A percentile compares a stretch with the other conserved stretches of the same genome.
These are phyloP conservation scores for Prochilodus magdalenae DNA, from an alignment of 2,113 vertebrate species.

Conservation along the genomic window DNA sequence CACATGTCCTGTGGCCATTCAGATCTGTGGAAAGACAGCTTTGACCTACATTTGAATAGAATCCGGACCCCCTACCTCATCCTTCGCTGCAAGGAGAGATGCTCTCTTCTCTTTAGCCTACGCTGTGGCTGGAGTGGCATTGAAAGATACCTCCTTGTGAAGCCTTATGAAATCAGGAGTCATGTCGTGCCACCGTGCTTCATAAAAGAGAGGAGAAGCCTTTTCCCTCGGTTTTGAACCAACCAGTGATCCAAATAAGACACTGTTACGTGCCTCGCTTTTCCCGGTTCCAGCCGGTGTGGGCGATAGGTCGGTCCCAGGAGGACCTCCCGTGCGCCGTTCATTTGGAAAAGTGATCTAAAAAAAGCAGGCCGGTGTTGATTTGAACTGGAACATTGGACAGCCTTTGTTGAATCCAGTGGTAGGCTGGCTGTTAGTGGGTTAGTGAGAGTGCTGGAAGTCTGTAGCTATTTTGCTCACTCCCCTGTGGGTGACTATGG, in stretches of 20 bases:
- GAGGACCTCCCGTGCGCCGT: slow-evolving; percentile 28
- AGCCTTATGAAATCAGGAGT: slow-evolving; percentile 38
- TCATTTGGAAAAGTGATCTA: slow-evolving; percentile 50
- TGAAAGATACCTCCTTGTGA: slow-evolving; percentile 39
- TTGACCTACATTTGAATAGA: neutral
- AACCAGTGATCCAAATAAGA: slow-evolving; percentile 40
- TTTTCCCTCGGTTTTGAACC: neutral
- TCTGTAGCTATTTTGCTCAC: neutral
- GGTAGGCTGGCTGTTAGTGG: slow-evolving; percentile 1
- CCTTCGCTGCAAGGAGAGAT: neutral
- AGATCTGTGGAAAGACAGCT: neutral
- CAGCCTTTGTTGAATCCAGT: neutral
- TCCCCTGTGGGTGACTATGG: slow-evolving; percentile 21
- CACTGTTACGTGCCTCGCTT: slow-evolving; percentile 44
- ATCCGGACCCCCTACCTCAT: neutral
- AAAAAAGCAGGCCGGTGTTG: slow-evolving; percentile 37
- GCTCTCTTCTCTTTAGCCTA: neutral
- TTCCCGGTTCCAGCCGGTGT: slow-evolving; percentile 28
- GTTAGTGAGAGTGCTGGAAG: slow-evolving; percentile 21
- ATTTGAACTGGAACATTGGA: slow-evolving; percentile 36
- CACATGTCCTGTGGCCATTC: neutral
- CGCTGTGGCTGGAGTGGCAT: neutral
- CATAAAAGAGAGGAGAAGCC: slow-evolving; percentile 14
- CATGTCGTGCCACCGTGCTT: slow-evolving; percentile 36
- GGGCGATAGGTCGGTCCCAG: slow-evolving; percentile 35